These are phyloP conservation scores for Uromys caudimaculatus DNA, from an alignment of 2,797 vertebrate species.

Conservation along the genomic window DNA sequence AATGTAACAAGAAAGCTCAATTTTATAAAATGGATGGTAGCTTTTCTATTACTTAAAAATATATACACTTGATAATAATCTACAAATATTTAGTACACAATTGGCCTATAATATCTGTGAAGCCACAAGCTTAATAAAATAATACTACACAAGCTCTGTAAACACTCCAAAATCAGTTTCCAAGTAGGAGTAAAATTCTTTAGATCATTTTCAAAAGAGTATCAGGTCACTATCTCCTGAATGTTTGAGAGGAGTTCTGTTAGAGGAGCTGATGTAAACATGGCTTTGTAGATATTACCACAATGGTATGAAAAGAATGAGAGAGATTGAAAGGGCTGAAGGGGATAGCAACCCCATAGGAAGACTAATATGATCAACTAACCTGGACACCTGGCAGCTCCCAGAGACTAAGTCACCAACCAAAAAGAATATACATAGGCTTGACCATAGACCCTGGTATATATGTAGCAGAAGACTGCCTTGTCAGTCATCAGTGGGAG, in stretches of 20 bases:
- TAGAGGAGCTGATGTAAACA: neutral
- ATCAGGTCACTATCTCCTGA: neutral
- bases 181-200: neutral
- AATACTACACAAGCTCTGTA: neutral
- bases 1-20: neutral
- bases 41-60: neutral
- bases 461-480: too few relatives aligned
- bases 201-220: neutral
- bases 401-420: too few relatives aligned
- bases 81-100: neutral
- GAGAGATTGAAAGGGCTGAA: neutral
- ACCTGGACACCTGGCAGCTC: too few relatives aligned
- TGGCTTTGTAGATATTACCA: neutral
- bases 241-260: accelerated
- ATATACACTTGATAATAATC: neutral
- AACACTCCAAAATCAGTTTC: neutral
- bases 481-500: too few relatives aligned
- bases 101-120: neutral
- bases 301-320: neutral
- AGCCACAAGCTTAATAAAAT: neutral
- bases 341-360: neutral
- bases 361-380: neutral
- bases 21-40: neutral
- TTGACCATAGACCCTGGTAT: too few relatives aligned
- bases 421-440: too few relatives aligned